Percentiles rank a stretch among this genome's conserved stretches.
These are phyloP conservation scores for Noctua comes DNA, from an alignment of 2,888 invertebrate genomes.

Conservation along the genomic window DNA sequence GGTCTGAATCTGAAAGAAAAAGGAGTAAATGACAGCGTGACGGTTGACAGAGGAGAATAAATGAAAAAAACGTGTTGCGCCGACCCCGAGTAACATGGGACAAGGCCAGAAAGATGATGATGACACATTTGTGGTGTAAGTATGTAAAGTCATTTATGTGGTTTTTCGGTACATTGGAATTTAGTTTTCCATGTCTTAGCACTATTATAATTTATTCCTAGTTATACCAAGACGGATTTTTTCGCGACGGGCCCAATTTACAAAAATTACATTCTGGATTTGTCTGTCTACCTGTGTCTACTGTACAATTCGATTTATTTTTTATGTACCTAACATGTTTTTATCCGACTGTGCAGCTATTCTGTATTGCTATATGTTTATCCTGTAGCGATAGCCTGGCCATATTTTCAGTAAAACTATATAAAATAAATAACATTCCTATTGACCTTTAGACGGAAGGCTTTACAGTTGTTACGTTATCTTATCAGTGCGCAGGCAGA, in stretches of 20 bases:
- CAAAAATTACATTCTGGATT: not conserved
- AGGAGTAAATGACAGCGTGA: no score
- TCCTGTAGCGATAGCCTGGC: no score
- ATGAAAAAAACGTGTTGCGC: no score
- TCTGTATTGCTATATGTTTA: not conserved
- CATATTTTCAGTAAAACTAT: not conserved
- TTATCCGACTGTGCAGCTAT: not conserved
- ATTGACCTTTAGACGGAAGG: constrained; percentile 23
- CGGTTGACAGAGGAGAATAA: no score
- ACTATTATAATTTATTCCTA: not conserved
- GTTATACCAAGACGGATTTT: not conserved
- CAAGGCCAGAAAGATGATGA: no score
- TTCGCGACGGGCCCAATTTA: not conserved
- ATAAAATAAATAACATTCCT: not conserved
- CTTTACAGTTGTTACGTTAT: constrained; percentile 31
- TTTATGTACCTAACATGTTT: not conserved
- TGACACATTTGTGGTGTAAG: not conserved
- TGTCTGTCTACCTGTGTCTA: not conserved
- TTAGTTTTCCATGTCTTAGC: not conserved
- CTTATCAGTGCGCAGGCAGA: constrained; percentile 29
- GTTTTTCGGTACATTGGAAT: not conserved
- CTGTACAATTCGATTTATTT: not conserved
- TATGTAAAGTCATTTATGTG: not conserved
- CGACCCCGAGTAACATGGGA: no score
- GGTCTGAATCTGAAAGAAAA: no score